phyloP scores from a whole-genome alignment of 2,888 invertebrate genomes.

The Oasisia sp. region DNA sequence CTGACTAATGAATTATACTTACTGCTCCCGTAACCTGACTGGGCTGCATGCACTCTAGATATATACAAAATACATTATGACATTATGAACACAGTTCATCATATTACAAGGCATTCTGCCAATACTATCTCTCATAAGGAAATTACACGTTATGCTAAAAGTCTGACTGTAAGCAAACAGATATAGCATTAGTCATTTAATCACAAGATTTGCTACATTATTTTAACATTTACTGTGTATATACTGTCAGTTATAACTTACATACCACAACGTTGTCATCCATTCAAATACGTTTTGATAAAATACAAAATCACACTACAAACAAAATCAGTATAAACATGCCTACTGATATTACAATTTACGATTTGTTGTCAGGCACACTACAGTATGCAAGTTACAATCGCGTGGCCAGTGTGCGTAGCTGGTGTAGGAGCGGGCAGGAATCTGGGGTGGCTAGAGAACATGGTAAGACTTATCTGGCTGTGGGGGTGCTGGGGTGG shows the following conservation, averaged over 20 bases:
- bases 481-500: background rate
- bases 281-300: background rate
- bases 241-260: background rate
- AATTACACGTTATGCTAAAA: background rate
- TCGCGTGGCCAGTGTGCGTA: background rate
- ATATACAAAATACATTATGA: background rate
- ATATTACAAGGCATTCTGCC: background rate
- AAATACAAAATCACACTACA: background rate
- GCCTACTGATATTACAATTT: background rate
- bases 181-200: background rate
- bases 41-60: background rate
- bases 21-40: background rate
- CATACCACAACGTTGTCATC: background rate
- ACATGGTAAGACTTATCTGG: slow-evolving; percentile 3
- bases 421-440: background rate
- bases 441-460: background rate
- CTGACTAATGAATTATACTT: background rate
- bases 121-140: background rate
- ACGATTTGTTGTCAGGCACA: background rate
- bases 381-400: background rate
- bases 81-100: background rate
- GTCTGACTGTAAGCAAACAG: background rate
- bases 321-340: background rate
- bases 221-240: background rate
- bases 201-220: slow-evolving; percentile 7